Percentiles rank a stretch among this genome's conserved stretches.
Conservation (phyloP, 1,140 invertebrate species). For the Gyrodactylus salaris region DNA sequence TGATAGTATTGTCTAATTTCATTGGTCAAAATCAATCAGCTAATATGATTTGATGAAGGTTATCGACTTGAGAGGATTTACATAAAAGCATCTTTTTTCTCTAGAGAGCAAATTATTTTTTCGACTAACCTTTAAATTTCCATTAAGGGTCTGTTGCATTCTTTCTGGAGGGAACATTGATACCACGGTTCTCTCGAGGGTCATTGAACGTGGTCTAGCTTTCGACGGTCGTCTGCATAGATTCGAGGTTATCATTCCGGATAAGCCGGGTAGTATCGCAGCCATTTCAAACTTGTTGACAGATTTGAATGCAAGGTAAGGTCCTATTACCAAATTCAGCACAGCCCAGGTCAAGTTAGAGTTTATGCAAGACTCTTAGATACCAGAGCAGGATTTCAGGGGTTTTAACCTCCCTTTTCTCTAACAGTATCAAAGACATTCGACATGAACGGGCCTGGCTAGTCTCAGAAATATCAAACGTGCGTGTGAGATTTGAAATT, state of each 20-base stretch:
- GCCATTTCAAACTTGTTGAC: conserved; percentile 41
- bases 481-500: conserved; percentile 14
- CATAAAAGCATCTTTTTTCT: neutral
- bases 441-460: conserved; percentile 71
- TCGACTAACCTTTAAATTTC: conserved; percentile 1
- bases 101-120: neutral
- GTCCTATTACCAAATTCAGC: conserved; percentile 23
- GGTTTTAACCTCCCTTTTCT: conserved; percentile 6
- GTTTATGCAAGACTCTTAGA: neutral
- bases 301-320: conserved; percentile 27
- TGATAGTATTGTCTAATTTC: neutral
- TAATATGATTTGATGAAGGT: too few species aligned
- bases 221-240: conserved; percentile 49
- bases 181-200: conserved; percentile 49
- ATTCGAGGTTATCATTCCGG: conserved; percentile 47
- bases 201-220: conserved; percentile 50
- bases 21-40: neutral
- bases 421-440: conserved; percentile 46
- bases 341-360: neutral
- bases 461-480: conserved; percentile 31
- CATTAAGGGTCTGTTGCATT: conserved; percentile 36
- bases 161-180: conserved; percentile 70
- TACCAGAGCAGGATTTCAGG: too few species aligned
- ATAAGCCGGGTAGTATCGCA: conserved; percentile 45
- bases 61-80: too few species aligned